These are phyloP conservation scores for Caenorhabditis japonica DNA, from an alignment of 2,888 invertebrate species.

Conservation along the genomic window DNA sequence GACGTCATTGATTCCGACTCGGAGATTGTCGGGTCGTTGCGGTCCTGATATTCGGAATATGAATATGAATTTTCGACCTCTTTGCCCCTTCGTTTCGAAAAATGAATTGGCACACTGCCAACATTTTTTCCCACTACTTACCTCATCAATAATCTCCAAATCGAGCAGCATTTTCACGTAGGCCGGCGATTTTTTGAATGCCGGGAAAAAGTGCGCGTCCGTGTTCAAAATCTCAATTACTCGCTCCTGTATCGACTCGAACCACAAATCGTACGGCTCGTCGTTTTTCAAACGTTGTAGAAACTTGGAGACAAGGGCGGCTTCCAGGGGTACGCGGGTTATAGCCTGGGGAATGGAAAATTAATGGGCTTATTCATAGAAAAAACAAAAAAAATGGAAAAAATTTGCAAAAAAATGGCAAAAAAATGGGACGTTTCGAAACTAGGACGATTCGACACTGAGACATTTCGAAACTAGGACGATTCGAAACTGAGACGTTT, in stretches of 20 bases:
- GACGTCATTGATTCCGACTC: slow-evolving; percentile 42
- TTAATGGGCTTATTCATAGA: background rate
- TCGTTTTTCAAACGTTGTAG: slow-evolving; percentile 83
- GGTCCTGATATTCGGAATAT: no score
- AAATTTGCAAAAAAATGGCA: no score
- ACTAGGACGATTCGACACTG: no score
- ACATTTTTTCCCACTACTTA: slow-evolving; percentile 9
- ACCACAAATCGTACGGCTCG: slow-evolving; percentile 84
- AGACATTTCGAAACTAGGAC: no score
- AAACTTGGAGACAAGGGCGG: slow-evolving; percentile 82
- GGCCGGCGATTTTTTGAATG: slow-evolving; percentile 83
- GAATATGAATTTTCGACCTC: no score
- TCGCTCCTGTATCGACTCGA: slow-evolving; percentile 85
- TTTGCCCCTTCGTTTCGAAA: no score
- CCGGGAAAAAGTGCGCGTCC: slow-evolving; percentile 82
- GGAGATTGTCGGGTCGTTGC: slow-evolving; percentile 33
- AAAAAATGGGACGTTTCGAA: no score
- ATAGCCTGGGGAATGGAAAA: slow-evolving; percentile 79
- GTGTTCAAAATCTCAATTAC: slow-evolving; percentile 78
- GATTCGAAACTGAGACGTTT: no score
- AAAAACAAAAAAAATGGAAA: background rate
- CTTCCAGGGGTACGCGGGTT: slow-evolving; percentile 82
- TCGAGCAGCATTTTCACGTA: slow-evolving; percentile 85
- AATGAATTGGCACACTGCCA: no score
- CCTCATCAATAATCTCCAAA: slow-evolving; percentile 81